Conservation (phyloP, 2,888 invertebrate genomes). For the Tholera decimalis region DNA sequence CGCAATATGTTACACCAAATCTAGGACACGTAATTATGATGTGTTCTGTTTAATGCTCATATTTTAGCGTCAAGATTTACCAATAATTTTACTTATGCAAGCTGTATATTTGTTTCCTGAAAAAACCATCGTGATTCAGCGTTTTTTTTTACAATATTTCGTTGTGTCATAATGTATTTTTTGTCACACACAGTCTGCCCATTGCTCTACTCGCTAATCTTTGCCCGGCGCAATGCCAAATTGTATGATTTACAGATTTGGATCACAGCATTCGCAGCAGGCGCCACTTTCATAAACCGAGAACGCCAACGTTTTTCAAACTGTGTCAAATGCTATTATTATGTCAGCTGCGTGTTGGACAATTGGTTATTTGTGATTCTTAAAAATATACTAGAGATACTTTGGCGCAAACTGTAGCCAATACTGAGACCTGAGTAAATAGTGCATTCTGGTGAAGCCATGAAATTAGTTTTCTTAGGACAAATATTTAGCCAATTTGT, state of each 20-base stretch:
- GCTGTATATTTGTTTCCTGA: constrained; percentile 18
- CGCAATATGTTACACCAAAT: constrained; percentile 58
- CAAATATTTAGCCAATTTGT: constrained; percentile 56
- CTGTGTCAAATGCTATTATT: constrained; percentile 78
- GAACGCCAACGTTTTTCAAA: constrained; percentile 74
- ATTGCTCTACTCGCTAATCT: constrained; percentile 66
- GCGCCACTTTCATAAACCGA: constrained; percentile 83
- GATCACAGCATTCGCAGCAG: constrained; percentile 72
- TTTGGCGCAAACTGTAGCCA: constrained; percentile 12
- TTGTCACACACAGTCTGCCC: constrained; percentile 37
- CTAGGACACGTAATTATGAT: constrained; percentile 59
- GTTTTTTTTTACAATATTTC: neutral
- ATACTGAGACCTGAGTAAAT: constrained; percentile 13
- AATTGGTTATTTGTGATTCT: constrained; percentile 56
- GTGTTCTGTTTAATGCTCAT: constrained; percentile 58
- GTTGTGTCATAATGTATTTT: constrained; percentile 31
- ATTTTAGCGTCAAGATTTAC: constrained; percentile 49
- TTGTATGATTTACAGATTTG: constrained; percentile 84
- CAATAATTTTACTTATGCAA: constrained; percentile 33
- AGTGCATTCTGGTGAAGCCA: constrained; percentile 13
- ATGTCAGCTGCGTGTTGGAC: constrained; percentile 57
- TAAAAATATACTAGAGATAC: constrained; percentile 42
- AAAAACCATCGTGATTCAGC: neutral
- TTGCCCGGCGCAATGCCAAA: constrained; percentile 85
- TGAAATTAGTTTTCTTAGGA: constrained; percentile 44